A percentile compares a stretch with the other conserved stretches of the same genome.
Evolutionary conservation across 2,113 vertebrate genomes (phyloP).

Genomic region (Plectropomus leopardus): DNA sequence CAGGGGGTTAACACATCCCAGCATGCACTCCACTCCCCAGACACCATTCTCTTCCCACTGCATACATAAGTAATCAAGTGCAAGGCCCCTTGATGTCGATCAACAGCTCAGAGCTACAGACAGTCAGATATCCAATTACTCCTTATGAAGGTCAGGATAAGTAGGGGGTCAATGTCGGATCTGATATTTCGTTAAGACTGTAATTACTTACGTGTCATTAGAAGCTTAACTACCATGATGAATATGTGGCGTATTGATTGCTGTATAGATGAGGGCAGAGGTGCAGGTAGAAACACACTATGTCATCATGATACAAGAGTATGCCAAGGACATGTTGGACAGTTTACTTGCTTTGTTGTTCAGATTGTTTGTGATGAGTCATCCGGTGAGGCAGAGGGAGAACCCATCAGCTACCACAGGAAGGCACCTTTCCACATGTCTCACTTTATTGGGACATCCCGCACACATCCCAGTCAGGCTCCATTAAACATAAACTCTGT

Average conservation of each 20-base stretch:
- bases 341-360: conserved; percentile 42
- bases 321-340: conserved; percentile 36
- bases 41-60: conserved; percentile 60
- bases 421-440: conserved; percentile 33
- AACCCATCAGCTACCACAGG: neutral
- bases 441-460: conserved; percentile 20
- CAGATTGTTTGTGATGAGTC: conserved; percentile 49
- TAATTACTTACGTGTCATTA: conserved; percentile 49
- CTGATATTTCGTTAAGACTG: conserved; percentile 52
- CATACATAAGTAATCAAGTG: conserved; percentile 78
- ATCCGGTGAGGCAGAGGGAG: neutral
- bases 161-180: conserved; percentile 51
- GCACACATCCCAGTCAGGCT: neutral
- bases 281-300: conserved; percentile 5
- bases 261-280: conserved; percentile 19
- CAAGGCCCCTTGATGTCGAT: conserved; percentile 66
- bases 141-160: conserved; percentile 63
- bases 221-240: conserved; percentile 42
- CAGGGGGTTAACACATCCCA: conserved; percentile 74
- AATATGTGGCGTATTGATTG: conserved; percentile 50
- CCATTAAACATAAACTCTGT: conserved; percentile 1
- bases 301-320: conserved; percentile 33
- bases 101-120: conserved; percentile 50
- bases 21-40: conserved; percentile 69
- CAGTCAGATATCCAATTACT: conserved; percentile 63